phyloP scores from a whole-genome alignment of 1,140 invertebrate genomes.

The Camponotus pennsylvanicus region DNA sequence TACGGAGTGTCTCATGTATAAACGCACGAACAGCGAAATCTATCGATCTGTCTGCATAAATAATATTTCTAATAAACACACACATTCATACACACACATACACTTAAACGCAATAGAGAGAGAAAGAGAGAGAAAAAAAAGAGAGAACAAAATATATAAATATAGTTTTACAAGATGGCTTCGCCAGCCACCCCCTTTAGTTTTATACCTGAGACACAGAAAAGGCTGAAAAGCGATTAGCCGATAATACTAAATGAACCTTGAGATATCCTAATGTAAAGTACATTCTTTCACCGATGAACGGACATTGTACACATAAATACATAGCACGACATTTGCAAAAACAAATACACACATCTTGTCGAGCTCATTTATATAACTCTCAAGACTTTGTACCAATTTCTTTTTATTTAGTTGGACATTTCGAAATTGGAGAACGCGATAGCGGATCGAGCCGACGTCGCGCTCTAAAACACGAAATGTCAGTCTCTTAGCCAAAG shows the following conservation, averaged over 20 bases:
- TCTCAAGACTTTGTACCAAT: slow-evolving; percentile 63
- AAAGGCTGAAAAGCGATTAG: slow-evolving; percentile 67
- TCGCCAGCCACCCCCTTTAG: slow-evolving; percentile 66
- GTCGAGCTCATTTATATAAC: slow-evolving; percentile 51
- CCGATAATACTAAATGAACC: slow-evolving; percentile 57
- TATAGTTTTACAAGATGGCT: slow-evolving; percentile 75
- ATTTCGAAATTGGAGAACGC: slow-evolving; percentile 73
- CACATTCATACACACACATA: slow-evolving; percentile 27
- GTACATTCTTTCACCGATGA: slow-evolving; percentile 60
- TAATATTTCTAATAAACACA: slow-evolving; percentile 60
- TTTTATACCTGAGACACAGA: slow-evolving; percentile 75
- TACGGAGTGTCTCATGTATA: slow-evolving; percentile 74
- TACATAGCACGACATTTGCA: slow-evolving; percentile 16
- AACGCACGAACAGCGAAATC: slow-evolving; percentile 68
- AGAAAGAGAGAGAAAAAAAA: slow-evolving; percentile 31
- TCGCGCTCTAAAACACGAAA: slow-evolving; percentile 73
- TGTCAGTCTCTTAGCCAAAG: slow-evolving; percentile 83
- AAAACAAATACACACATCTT: slow-evolving; percentile 37
- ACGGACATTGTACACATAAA: slow-evolving; percentile 46
- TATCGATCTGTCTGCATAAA: slow-evolving; percentile 64
- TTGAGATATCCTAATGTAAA: slow-evolving; percentile 51
- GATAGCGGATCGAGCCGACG: slow-evolving; percentile 48
- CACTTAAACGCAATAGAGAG: slow-evolving; percentile 73
- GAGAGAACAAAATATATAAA: slow-evolving; percentile 70
- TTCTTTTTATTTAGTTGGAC: slow-evolving; percentile 71